Base-by-base conservation (phyloP, 2,888 invertebrate species). In the Acleris laterana region DNA sequence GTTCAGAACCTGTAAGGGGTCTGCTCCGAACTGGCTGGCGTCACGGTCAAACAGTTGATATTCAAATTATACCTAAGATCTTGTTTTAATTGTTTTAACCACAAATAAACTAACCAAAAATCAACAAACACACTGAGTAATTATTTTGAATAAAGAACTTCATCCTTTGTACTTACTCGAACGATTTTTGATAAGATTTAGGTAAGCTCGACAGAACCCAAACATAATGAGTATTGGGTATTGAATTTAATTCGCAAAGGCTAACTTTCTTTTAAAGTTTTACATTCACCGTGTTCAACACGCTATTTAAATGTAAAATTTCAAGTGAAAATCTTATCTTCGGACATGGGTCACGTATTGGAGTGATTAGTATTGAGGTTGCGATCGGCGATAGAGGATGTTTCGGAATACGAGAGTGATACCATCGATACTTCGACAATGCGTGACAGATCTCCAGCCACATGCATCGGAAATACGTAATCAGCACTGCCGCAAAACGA, bases 321-420 rank as follows among this genome's bases (percentile, higher is more conserved):
- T 81, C 78, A 69, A 84, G 85, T 84, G 89, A 89, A 90, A 89
- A 82, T 78, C 74, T 77, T 78, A 78, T 84, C 81, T 76, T 80
- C 74, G 77, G 76, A 74, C 75, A 74, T 76, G 73, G 77, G 80
- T 85, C 88, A 89, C 89, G 86, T 87, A 71, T 74, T 67, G 69
- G 70, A 71, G 75, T 82, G 79, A 85, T 89, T 84, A 84, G 79
- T 88, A 89, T 89, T 88, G 87, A 77, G 81, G 87, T 72, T 81
- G 81, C 84, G 80, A 76, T 73, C 76, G 60, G 28, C 55, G 71
- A 69, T 62, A 64, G 61, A 72, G 71, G 68, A 70, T 74, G 76
- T 74, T 72, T 77, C 74, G 70, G 87, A 86, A 87, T 87, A 86
- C 79, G 77, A 79, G 82, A 51, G 48, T 62, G 60, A 59, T 56